phyloP scores from a whole-genome alignment of 2,797 vertebrate species.

The Sternarchorhynchus goeldii region DNA sequence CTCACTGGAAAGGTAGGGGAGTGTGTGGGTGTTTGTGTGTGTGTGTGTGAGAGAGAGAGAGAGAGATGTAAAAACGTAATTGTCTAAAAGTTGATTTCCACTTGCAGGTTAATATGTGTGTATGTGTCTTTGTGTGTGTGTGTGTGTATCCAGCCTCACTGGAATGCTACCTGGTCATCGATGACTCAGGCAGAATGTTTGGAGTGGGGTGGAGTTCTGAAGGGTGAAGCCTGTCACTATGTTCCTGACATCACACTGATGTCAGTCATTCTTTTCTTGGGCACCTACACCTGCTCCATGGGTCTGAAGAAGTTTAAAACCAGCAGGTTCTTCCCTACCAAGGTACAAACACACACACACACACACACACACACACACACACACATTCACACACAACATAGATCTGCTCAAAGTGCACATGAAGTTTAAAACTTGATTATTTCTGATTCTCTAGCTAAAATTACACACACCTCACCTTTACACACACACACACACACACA shows the following conservation, averaged over 20 bases:
- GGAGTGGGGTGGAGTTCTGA: slow-evolving; percentile 77
- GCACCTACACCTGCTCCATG: slow-evolving; percentile 96
- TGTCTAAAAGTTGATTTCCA: too few species aligned
- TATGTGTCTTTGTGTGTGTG: slow-evolving; percentile 8
- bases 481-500: too few species aligned
- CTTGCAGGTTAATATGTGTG: too few species aligned
- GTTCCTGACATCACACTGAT: slow-evolving; percentile 96
- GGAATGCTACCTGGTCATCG: slow-evolving; percentile 82
- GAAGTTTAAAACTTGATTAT: too few species aligned
- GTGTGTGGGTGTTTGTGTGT: slow-evolving; percentile 9
- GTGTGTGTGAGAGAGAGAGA: not conserved
- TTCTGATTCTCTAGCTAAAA: too few species aligned
- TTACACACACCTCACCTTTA: too few species aligned
- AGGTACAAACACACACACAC: slow-evolving; percentile 72
- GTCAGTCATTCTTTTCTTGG: slow-evolving; percentile 96
- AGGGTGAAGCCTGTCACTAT: slow-evolving; percentile 81
- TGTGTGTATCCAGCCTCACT: slow-evolving; percentile 62
- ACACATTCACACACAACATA: not conserved
- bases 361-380: not conserved
- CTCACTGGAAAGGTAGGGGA: slow-evolving; percentile 69
- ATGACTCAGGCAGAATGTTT: slow-evolving; percentile 81
- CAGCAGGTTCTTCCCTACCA: slow-evolving; percentile 95
- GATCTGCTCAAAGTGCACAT: too few species aligned
- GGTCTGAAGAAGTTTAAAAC: slow-evolving; percentile 97
- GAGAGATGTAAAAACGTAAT: not conserved